Percentiles rank a stretch among this genome's conserved stretches.
Conservation (phyloP, 1,140 invertebrate genomes). For the Drosophila azteca region DNA sequence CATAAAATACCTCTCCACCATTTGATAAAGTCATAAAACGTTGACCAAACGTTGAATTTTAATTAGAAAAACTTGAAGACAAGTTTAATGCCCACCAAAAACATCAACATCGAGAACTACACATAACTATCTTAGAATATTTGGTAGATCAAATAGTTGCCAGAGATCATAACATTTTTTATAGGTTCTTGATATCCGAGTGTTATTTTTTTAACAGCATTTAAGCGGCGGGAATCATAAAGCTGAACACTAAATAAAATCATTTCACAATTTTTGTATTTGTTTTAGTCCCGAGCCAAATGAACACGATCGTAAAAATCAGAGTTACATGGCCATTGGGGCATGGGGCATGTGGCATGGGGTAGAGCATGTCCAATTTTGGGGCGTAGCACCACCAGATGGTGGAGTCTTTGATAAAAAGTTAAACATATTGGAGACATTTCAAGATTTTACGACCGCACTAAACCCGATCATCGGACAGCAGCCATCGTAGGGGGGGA, state of each 20-base stretch:
- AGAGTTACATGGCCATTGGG: slow-evolving; percentile 16
- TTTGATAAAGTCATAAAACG: background rate
- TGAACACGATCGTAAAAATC: slow-evolving; percentile 71
- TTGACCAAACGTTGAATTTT: background rate
- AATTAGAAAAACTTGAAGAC: background rate
- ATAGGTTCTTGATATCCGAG: slow-evolving; percentile 7
- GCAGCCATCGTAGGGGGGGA: slow-evolving; percentile 22
- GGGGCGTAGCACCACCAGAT: slow-evolving; percentile 27
- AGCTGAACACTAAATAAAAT: slow-evolving; percentile 53
- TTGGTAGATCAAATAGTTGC: slow-evolving; percentile 2
- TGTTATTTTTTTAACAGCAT: background rate
- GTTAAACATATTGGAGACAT: slow-evolving; percentile 64
- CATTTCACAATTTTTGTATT: slow-evolving; percentile 44
- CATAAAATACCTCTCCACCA: slow-evolving; percentile 4
- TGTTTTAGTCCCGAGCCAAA: slow-evolving; percentile 25
- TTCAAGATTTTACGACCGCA: slow-evolving; percentile 62
- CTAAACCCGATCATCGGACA: slow-evolving; percentile 56
- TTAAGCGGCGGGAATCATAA: slow-evolving; percentile 40
- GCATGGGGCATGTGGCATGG: slow-evolving; percentile 1
- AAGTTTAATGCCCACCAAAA: slow-evolving; percentile 7
- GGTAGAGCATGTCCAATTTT: slow-evolving; percentile 29
- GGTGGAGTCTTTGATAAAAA: slow-evolving; percentile 43
- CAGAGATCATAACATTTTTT: slow-evolving; percentile 10
- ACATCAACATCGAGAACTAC: slow-evolving; percentile 5
- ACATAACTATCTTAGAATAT: slow-evolving; percentile 15